Evolutionary conservation across 2,888 invertebrate genomes (phyloP), one percentile per base, ranked within the genome.

Genomic region (Octodonta nipae): DNA sequence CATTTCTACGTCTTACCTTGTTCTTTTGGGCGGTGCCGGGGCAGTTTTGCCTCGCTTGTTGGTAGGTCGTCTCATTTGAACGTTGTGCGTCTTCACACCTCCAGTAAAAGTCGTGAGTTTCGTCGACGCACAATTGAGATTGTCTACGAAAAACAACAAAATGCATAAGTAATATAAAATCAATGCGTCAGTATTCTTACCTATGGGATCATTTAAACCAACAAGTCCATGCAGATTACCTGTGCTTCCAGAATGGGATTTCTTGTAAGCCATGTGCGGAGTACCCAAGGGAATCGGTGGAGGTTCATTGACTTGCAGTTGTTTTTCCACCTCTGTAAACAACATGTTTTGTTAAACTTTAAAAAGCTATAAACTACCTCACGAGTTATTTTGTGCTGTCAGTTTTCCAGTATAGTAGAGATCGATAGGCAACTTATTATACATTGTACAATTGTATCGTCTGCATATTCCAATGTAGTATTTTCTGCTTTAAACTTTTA

Each of bases 11-110:
- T 37, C 45, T 29, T 65, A 87, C 86, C 87, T 88, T 44, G 93
- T 93, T 48, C 93, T 72, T 63, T 92, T 91, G 16, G 93, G 93
- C 38, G 93, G 93, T 12, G 89, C 85, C 26, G 95, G 95, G 15
- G 92, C 91, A 54, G 86, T 86, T 61, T 91, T 91, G 45, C 89
- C 89, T 55, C 84, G 82, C 45, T 86, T 75, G 61, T 86, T 86
- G 37, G 85, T 86, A n/a, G 22, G n/a, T 47, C 86, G 70, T 39
- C 87, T 71, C 77, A 88, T 74, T 65, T 86, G 87, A 30, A 88
- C 87, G 49, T 72, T 67, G 43, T 65, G 73, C 43, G 70, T 71
- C 48, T 73, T 75, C 13, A 65, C 57, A 16, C 67, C 67, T 34
- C 68, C 64, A 47, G 71, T 70, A 58, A 77, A 78, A 13, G 76